These are phyloP conservation scores for Parotocinclus haroldoi DNA, from an alignment of 2,797 vertebrate species.

Conservation along the genomic window DNA sequence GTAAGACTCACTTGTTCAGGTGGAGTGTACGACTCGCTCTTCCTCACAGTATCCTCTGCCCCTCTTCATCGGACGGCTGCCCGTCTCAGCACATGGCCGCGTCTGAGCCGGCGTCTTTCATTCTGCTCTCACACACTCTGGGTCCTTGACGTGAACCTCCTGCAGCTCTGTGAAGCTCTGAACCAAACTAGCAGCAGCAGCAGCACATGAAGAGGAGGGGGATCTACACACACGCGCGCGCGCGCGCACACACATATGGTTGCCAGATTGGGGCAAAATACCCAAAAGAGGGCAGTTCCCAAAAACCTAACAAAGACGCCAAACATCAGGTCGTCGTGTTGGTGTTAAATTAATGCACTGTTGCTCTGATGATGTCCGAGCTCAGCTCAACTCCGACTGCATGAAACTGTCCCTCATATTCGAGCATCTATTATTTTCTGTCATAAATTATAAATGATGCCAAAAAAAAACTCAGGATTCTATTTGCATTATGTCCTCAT, in stretches of 20 bases:
- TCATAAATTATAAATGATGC: too few species aligned
- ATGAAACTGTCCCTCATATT: too few species aligned
- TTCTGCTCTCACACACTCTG: neutral
- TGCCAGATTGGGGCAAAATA: conserved; percentile 18
- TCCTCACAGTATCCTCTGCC: conserved; percentile 10
- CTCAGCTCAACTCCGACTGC: too few species aligned
- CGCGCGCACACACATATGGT: neutral
- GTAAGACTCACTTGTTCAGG: conserved; percentile 34
- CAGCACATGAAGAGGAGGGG: neutral
- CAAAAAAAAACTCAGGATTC: too few species aligned
- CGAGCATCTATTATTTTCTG: too few species aligned
- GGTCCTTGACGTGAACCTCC: conserved; percentile 8
- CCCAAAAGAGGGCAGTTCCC: too few species aligned
- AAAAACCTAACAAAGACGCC: too few species aligned
- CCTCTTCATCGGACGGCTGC: conserved; percentile 16
- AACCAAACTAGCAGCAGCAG: conserved; percentile 12
- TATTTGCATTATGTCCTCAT: too few species aligned
- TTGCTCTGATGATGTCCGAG: too few species aligned
- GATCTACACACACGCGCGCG: neutral
- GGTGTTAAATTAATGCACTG: too few species aligned
- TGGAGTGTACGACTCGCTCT: conserved; percentile 18
- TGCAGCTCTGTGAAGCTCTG: conserved; percentile 22
- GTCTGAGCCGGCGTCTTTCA: conserved; percentile 3
- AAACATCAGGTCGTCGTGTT: too few species aligned
- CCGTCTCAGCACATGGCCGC: conserved; percentile 7